phyloP scores from a whole-genome alignment of 2,113 vertebrate species.

The cat (Felis catus) region F.catus_Fca126_mat1.0 CM031423.1:2346501-2347000 shows the following conservation, averaged over 20 bases:
- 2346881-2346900: background rate
- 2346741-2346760: background rate
- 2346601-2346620: background rate
- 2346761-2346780: background rate
- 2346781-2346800: accelerated
- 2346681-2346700: background rate
- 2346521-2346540: background rate
- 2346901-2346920: background rate
- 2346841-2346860: background rate
- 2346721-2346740: background rate
- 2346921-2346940: too few relatives aligned
- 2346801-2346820: background rate
- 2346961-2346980: accelerated
- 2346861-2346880: background rate
- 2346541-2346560: too few relatives aligned
- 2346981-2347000: background rate
- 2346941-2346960: accelerated
- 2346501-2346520: background rate
- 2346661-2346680: background rate
- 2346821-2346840: background rate
- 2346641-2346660: too few relatives aligned
- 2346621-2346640: too few relatives aligned
- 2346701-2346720: background rate
- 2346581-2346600: background rate
- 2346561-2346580: background rate